Conservation (phyloP, 2,888 invertebrate species). For the Cantharis nigra region DNA sequence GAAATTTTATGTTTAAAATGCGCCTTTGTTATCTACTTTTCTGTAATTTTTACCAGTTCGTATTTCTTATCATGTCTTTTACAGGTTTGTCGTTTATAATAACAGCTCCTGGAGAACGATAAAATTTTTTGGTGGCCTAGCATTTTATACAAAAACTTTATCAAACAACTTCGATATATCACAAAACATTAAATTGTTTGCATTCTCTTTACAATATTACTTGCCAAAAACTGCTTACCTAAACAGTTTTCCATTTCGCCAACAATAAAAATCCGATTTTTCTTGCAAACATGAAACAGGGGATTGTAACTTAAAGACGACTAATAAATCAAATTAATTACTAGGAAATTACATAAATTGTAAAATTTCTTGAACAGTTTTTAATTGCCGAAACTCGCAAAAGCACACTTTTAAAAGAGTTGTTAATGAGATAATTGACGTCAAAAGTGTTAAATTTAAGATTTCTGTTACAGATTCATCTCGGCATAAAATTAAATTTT, state of each 20-base stretch:
- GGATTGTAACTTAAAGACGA: background rate
- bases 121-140: constrained; percentile 23
- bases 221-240: background rate
- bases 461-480: background rate
- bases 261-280: background rate
- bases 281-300: background rate
- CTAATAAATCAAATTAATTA: background rate
- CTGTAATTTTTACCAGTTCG: constrained; percentile 46
- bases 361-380: constrained; percentile 14
- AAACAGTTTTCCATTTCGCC: background rate
- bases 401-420: constrained; percentile 15
- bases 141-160: constrained; percentile 24
- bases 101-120: constrained; percentile 24
- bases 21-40: constrained; percentile 44
- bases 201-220: background rate
- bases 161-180: background rate
- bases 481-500: background rate
- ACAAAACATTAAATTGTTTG: background rate
- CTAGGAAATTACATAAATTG: constrained; percentile 10
- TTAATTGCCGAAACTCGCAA: constrained; percentile 19
- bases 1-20: constrained; percentile 47
- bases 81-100: constrained; percentile 36
- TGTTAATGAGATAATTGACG: constrained; percentile 18
- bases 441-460: constrained; percentile 1
- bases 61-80: constrained; percentile 45